Evolutionary conservation across 2,888 invertebrate species (phyloP).

Genomic region (Eupithecia pulchellata): DNA sequence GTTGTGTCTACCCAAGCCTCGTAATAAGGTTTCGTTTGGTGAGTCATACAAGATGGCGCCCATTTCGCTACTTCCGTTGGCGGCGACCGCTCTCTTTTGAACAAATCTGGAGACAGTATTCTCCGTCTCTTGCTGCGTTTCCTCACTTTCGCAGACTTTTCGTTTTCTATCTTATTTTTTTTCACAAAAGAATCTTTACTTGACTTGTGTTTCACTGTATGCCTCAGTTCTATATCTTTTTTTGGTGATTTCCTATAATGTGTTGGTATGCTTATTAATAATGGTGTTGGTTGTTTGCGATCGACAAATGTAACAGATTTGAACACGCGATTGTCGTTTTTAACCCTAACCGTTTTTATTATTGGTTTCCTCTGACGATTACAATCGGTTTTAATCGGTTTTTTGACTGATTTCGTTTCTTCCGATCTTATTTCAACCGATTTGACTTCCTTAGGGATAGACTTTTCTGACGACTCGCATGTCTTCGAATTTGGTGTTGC

Average conservation of each 20-base stretch:
- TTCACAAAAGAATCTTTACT: constrained; percentile 22
- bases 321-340: constrained; percentile 45
- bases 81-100: constrained; percentile 47
- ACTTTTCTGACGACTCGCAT: constrained; percentile 25
- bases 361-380: constrained; percentile 50
- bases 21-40: constrained; percentile 70
- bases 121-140: constrained; percentile 16
- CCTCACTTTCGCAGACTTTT: constrained; percentile 32
- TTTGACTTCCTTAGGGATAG: constrained; percentile 32
- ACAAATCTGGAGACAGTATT: constrained; percentile 24
- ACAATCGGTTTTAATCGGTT: constrained; percentile 4
- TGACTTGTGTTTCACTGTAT: constrained; percentile 14
- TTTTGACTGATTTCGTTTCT: constrained; percentile 36
- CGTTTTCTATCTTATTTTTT: constrained; percentile 5
- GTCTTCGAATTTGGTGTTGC: not conserved
- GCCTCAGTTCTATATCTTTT: not conserved
- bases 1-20: constrained; percentile 76
- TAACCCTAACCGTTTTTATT: constrained; percentile 54
- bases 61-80: constrained; percentile 71
- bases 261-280: constrained; percentile 61
- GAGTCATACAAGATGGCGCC: constrained; percentile 59
- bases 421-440: constrained; percentile 21
- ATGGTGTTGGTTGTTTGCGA: constrained; percentile 44
- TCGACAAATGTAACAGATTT: constrained; percentile 68
- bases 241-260: constrained; percentile 40